Conservation (phyloP, 2,113 vertebrate genomes). For the Dipodomys spectabilis region DNA sequence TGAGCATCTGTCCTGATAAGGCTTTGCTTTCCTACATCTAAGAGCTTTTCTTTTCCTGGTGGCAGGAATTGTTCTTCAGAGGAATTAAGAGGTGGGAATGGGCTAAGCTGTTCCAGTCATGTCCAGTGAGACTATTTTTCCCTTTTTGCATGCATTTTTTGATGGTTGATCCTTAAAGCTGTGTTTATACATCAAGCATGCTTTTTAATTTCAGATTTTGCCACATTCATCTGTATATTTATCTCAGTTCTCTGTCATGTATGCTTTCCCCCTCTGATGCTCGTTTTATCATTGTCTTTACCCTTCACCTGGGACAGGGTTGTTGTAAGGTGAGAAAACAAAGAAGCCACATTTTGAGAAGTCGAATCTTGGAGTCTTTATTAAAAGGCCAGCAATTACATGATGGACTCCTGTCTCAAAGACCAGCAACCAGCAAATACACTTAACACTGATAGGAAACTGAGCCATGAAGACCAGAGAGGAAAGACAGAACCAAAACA, state of each 20-base stretch:
- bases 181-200: slow-evolving; percentile 22
- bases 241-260: background rate
- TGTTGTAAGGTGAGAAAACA: no score
- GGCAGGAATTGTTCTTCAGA: slow-evolving; percentile 52
- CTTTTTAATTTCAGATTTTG: slow-evolving; percentile 49
- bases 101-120: background rate
- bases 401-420: no score
- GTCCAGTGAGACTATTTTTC: background rate
- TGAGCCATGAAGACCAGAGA: no score
- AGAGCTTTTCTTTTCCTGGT: slow-evolving; percentile 58
- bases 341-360: no score
- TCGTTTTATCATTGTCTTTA: background rate
- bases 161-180: background rate
- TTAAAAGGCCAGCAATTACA: no score
- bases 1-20: slow-evolving; percentile 55
- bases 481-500: no score
- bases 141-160: background rate
- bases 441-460: no score
- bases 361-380: no score
- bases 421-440: no score
- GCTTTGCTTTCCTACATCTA: slow-evolving; percentile 65
- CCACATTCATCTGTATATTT: background rate
- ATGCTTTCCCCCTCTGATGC: background rate
- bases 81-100: slow-evolving; percentile 26
- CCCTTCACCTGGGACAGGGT: background rate